These are phyloP conservation scores for Daktulosphaira vitifoliae DNA, from an alignment of 1,140 invertebrate genomes.

Conservation along the genomic window DNA sequence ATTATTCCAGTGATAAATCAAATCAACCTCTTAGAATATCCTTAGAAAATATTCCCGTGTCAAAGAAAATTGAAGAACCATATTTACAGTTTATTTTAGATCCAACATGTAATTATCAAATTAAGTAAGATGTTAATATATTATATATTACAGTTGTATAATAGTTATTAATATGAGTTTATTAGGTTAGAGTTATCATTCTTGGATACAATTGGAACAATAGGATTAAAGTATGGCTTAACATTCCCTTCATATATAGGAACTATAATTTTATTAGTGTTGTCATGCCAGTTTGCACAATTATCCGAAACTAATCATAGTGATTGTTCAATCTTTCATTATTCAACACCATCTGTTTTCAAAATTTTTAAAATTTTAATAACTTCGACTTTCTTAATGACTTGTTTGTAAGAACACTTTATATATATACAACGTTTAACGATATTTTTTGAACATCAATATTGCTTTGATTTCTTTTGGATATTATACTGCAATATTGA, in stretches of 20 bases:
- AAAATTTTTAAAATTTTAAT: background rate
- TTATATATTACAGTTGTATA: no score
- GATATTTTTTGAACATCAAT: no score
- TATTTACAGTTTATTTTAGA: slow-evolving; percentile 26
- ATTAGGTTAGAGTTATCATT: slow-evolving; percentile 11
- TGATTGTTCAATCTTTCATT: slow-evolving; percentile 20
- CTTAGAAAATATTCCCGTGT: slow-evolving; percentile 5
- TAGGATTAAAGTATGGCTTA: slow-evolving; percentile 21
- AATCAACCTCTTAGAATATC: slow-evolving; percentile 13
- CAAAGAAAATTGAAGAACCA: slow-evolving; percentile 10
- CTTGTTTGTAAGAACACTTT: slow-evolving; percentile 8
- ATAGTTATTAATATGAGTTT: no score
- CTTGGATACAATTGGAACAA: slow-evolving; percentile 22
- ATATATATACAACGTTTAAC: no score
- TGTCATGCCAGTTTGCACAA: slow-evolving; percentile 10
- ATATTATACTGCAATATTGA: no score
- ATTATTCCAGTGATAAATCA: background rate
- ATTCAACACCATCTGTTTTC: background rate
- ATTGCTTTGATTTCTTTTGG: no score
- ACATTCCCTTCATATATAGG: slow-evolving; percentile 22
- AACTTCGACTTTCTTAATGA: slow-evolving; percentile 1
- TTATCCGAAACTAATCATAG: background rate
- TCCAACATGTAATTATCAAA: slow-evolving; percentile 8
- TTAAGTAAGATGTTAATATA: slow-evolving; percentile 20
- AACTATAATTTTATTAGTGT: slow-evolving; percentile 11